phyloP scores from a whole-genome alignment of 2,888 invertebrate genomes.

The Limnephilus lunatus region DNA sequence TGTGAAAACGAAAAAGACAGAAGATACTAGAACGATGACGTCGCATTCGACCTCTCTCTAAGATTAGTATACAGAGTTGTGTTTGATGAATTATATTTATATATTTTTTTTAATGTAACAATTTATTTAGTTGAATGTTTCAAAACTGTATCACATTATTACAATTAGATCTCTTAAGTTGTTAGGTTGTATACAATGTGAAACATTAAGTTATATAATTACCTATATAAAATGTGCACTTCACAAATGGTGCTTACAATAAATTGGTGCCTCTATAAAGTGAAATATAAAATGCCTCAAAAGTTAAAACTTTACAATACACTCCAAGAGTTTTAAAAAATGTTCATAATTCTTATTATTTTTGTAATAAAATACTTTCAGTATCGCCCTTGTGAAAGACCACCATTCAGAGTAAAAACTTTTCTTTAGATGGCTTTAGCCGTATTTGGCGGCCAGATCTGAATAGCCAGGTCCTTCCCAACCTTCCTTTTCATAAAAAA shows the following conservation, averaged over 20 bases:
- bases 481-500: background rate
- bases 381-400: no score
- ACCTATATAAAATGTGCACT: background rate
- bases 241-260: background rate
- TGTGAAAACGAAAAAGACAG: no score
- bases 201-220: background rate
- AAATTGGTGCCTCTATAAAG: background rate
- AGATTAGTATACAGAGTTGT: background rate
- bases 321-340: background rate
- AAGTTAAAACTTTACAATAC: no score
- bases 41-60: no score
- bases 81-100: background rate
- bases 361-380: background rate
- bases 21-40: no score
- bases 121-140: background rate
- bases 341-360: background rate
- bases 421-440: no score
- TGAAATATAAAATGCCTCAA: background rate
- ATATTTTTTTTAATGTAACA: background rate
- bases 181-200: background rate
- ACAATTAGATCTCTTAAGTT: background rate
- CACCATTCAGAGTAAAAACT: no score
- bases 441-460: no score
- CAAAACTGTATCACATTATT: background rate
- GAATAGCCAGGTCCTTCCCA: no score